phyloP scores from a whole-genome alignment of 2,113 vertebrate species.

The Hemiprocne comata region DNA sequence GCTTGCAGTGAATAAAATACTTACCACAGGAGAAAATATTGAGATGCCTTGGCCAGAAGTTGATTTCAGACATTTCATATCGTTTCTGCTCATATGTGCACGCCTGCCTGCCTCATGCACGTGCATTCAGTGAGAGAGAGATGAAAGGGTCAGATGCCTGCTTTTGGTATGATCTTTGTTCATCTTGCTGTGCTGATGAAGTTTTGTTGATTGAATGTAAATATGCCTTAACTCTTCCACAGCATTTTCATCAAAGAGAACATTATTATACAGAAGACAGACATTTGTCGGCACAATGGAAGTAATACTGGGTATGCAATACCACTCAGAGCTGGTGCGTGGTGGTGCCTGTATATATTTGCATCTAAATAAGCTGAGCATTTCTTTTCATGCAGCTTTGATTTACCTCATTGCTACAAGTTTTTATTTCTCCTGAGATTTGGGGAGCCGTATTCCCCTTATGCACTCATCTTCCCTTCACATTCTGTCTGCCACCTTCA shows the following conservation, averaged over 20 bases:
- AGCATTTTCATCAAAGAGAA: neutral
- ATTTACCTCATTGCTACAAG: conserved; percentile 40
- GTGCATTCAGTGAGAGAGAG: neutral
- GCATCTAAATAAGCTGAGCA: conserved; percentile 38
- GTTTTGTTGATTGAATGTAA: conserved; percentile 40
- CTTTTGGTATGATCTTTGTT: neutral
- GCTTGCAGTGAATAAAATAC: neutral
- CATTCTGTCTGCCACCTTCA: conserved; percentile 3
- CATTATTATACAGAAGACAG: neutral
- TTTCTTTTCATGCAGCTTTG: conserved; percentile 29
- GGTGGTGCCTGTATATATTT: neutral
- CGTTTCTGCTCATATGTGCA: accelerated
- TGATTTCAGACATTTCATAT: neutral
- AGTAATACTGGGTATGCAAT: neutral
- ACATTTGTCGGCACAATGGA: neutral
- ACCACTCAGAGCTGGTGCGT: neutral
- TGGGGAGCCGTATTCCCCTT: neutral
- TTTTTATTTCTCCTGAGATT: conserved; percentile 21
- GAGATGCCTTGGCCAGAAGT: neutral
- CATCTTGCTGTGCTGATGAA: conserved; percentile 31
- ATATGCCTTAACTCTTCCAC: neutral
- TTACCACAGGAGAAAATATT: neutral
- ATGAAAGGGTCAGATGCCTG: conserved; percentile 10
- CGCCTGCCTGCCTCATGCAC: neutral
- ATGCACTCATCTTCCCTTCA: conserved; percentile 5